Base-by-base conservation (phyloP, 2,797 vertebrate genomes). In the Momotus momota region DNA sequence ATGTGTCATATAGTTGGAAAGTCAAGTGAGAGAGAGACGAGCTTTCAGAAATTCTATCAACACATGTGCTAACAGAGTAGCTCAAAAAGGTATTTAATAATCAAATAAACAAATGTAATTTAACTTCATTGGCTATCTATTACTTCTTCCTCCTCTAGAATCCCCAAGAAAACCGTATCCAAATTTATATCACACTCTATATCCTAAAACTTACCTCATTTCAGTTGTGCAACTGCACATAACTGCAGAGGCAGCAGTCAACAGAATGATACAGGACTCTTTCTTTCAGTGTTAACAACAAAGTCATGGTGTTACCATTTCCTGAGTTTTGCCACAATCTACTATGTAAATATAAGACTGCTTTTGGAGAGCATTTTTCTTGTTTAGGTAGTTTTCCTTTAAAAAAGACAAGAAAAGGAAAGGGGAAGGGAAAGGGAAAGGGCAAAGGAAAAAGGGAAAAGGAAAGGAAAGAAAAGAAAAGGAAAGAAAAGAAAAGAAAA, bases 41-140 rank as follows among this genome's bases (percentile, higher is more conserved):
- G 9, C 2, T 58, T 64, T 81, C 29, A 71, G 19, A 18, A 52
- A 6, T 7, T 8, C 20, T 33, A 31, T 14, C 48, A 74, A 71
- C 1, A 71, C 1, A 3, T 9, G 12, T 43, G 27, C 8, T 67
- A 46, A 51, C 19, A 0, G 14, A 2, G 1, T 31, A 72, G 22
- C 5, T 54, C 12, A 69, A 79, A 4, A 78, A 35, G 35, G 33
- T 71, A 69, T 64, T 86, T 43, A 71, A 43, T 62, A 70, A 81
- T 41, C 46, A 70, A 77, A 70, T 43, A 60, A 70, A 40, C 0
- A 61, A 57, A 52, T 26, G 1, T 49, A 12, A 57, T 55, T 87
- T 72, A 21, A 69, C 9, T 81, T 89, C 16, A 27, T 9, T 61
- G 12, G 11, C 8, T 64, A 64, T 20, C 33, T 61, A 38, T 21